Conservation (phyloP, 35 echinoderm and acorn worm species). For the Anneissia japonica region DNA sequence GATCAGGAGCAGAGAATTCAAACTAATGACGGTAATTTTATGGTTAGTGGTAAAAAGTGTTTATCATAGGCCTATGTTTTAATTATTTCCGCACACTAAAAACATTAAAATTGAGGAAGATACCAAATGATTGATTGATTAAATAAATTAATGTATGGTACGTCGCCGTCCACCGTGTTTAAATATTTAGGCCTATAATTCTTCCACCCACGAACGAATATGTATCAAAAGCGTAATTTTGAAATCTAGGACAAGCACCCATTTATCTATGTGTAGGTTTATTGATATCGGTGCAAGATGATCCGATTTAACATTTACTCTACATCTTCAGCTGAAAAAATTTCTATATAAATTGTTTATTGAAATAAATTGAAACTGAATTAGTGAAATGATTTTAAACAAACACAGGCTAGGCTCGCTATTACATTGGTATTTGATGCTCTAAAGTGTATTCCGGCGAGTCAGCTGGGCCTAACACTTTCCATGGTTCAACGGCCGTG, state of each 20-base stretch:
- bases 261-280: neutral
- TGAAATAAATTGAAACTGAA: neutral
- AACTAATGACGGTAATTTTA: no score
- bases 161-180: no score
- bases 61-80: no score
- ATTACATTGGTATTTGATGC: neutral
- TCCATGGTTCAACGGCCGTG: neutral
- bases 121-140: no score
- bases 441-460: neutral
- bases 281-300: neutral
- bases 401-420: neutral
- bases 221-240: neutral
- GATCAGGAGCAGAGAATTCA: no score
- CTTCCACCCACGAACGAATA: no score
- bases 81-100: no score
- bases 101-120: no score
- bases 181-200: no score
- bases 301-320: constrained; percentile 1
- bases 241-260: neutral
- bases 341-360: neutral
- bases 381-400: neutral
- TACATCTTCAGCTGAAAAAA: neutral
- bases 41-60: no score
- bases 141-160: no score
- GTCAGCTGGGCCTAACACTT: neutral